phyloP scores from a whole-genome alignment of 1,140 invertebrate genomes.

The Aplysia californica region DNA sequence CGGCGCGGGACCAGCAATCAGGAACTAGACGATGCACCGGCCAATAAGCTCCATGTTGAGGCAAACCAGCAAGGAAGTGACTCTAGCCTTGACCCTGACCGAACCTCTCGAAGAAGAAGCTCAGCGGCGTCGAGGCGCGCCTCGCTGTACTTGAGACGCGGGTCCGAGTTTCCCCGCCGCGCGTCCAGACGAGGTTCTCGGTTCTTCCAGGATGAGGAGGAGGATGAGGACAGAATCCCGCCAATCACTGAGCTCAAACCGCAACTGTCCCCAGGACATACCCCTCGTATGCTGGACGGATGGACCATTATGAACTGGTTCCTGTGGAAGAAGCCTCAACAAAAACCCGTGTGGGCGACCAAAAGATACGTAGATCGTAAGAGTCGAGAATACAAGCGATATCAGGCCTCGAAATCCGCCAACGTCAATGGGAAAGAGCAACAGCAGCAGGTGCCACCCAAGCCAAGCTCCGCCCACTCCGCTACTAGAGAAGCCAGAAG shows the following conservation, averaged over 20 bases:
- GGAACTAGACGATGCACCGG: neutral
- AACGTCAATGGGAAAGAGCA: too few relatives aligned
- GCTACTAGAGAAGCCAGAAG: too few relatives aligned
- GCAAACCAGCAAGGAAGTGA: too few relatives aligned
- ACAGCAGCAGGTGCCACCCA: too few relatives aligned
- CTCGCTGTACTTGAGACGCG: neutral
- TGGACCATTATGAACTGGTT: conserved; percentile 8
- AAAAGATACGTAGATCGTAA: neutral
- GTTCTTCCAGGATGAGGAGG: neutral
- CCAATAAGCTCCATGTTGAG: too few relatives aligned
- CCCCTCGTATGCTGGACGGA: neutral
- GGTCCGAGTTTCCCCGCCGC: neutral
- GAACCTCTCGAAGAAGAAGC: neutral
- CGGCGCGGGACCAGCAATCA: neutral
- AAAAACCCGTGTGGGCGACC: neutral
- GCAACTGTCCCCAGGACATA: neutral
- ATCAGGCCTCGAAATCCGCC: neutral
- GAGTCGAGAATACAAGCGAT: neutral
- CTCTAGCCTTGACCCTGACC: neutral
- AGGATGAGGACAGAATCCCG: neutral
- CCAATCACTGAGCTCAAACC: neutral
- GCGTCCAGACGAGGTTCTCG: neutral
- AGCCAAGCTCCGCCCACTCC: too few relatives aligned
- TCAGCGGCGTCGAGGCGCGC: neutral
- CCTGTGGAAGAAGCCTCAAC: neutral